phyloP scores from a whole-genome alignment of 2,888 invertebrate species.

The Dorcus hopei region DNA sequence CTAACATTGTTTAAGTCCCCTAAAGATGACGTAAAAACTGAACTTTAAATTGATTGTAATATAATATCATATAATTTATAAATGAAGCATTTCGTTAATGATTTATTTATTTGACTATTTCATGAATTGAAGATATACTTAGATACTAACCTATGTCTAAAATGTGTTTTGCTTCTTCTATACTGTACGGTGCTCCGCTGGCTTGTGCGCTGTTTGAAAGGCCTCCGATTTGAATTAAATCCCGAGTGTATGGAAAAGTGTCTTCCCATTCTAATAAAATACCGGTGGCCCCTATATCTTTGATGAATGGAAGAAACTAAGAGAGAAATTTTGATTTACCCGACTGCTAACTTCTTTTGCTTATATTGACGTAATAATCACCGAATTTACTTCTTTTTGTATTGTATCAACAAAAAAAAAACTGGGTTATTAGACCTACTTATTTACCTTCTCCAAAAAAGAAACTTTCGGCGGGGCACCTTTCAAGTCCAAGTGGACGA shows the following conservation, averaged over 20 bases:
- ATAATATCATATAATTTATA: no score
- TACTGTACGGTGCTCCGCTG: constrained; percentile 61
- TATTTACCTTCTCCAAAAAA: constrained; percentile 55
- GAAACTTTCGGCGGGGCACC: constrained; percentile 66
- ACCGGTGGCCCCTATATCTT: constrained; percentile 75
- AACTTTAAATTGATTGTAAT: no score
- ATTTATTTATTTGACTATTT: no score
- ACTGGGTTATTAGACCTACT: constrained; percentile 17
- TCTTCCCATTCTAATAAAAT: constrained; percentile 86
- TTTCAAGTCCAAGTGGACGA: constrained; percentile 74
- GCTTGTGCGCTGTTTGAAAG: constrained; percentile 50
- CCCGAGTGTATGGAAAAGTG: constrained; percentile 75
- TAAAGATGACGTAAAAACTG: no score
- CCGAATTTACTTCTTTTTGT: constrained; percentile 7
- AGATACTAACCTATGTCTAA: constrained; percentile 51
- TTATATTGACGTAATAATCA: constrained; percentile 1
- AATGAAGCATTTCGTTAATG: no score
- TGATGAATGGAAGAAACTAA: constrained; percentile 60
- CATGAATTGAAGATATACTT: no score
- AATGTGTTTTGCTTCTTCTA: constrained; percentile 65
- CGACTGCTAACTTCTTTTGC: no score
- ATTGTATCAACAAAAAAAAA: no score
- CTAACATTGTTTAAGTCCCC: no score
- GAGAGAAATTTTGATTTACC: constrained; percentile 23
- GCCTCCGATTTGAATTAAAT: constrained; percentile 60